phyloP scores from a whole-genome alignment of 2,888 invertebrate genomes.

The Ceratothoa steindachneri region DNA sequence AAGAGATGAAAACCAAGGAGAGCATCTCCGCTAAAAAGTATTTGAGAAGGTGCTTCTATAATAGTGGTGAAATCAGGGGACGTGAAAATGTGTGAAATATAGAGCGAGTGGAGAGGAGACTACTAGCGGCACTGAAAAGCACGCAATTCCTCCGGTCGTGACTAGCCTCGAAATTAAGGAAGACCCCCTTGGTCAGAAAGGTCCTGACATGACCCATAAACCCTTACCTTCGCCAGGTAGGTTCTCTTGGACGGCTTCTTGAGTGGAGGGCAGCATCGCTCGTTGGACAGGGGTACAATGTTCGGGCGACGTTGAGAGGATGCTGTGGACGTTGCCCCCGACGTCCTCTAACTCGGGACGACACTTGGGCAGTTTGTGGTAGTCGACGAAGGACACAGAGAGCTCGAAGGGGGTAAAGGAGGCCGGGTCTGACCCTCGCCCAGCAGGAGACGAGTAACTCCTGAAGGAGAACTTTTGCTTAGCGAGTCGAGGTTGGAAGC shows the following conservation, averaged over 20 bases:
- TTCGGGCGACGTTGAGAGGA: neutral
- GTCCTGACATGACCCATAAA: too few relatives aligned
- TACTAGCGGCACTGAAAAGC: too few relatives aligned
- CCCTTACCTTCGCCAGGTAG: slow-evolving; percentile 5
- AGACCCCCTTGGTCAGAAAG: too few relatives aligned
- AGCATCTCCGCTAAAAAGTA: too few relatives aligned
- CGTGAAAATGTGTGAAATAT: too few relatives aligned
- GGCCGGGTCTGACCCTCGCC: neutral
- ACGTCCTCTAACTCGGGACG: slow-evolving; percentile 3
- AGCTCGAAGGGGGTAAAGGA: neutral
- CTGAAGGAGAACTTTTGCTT: slow-evolving; percentile 1
- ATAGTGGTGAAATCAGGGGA: too few relatives aligned
- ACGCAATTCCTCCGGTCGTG: too few relatives aligned
- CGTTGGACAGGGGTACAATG: neutral
- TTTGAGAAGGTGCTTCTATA: too few relatives aligned
- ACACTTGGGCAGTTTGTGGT: neutral
- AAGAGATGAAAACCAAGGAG: too few relatives aligned
- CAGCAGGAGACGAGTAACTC: neutral
- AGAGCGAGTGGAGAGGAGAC: too few relatives aligned
- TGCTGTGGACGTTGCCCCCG: neutral
- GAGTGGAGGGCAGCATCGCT: neutral
- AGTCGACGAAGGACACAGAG: neutral
- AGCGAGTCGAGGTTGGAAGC: neutral
- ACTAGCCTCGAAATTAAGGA: too few relatives aligned
- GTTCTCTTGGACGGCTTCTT: neutral